phyloP scores from a whole-genome alignment of 1,140 invertebrate genomes.

The Dreissena rostriformis region DNA sequence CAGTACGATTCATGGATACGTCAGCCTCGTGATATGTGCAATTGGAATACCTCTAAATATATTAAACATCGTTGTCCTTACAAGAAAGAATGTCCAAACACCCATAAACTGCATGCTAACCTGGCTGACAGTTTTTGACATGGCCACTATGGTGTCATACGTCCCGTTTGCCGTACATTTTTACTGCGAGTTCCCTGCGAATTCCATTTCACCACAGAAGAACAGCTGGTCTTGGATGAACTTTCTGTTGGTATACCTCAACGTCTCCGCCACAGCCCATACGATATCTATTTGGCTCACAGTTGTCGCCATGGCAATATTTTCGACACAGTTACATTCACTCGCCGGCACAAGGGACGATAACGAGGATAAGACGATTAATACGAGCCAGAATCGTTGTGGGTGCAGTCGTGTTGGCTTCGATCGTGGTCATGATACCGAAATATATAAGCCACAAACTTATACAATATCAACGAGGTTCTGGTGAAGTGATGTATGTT shows the following conservation, averaged over 20 bases:
- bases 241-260: slow-evolving; percentile 76
- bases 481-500: slow-evolving; percentile 46
- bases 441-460: slow-evolving; percentile 83
- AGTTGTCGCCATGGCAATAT: slow-evolving; percentile 94
- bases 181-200: slow-evolving; percentile 65
- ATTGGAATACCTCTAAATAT: slow-evolving; percentile 95
- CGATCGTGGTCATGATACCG: slow-evolving; percentile 89
- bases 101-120: slow-evolving; percentile 94
- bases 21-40: slow-evolving; percentile 89
- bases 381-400: slow-evolving; percentile 88
- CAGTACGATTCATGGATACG: slow-evolving; percentile 86
- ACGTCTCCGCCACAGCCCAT: slow-evolving; percentile 91
- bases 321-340: slow-evolving; percentile 94
- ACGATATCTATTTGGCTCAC: slow-evolving; percentile 95
- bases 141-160: slow-evolving; percentile 94
- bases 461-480: slow-evolving; percentile 2
- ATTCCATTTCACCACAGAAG: slow-evolving; percentile 47
- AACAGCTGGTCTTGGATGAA: slow-evolving; percentile 72
- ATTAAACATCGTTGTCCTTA: slow-evolving; percentile 94
- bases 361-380: slow-evolving; percentile 84
- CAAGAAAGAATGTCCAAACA: slow-evolving; percentile 90
- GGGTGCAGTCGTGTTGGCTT: slow-evolving; percentile 87
- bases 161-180: slow-evolving; percentile 90
- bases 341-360: slow-evolving; percentile 85
- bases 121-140: slow-evolving; percentile 90